These are phyloP conservation scores for Cosmia trapezina DNA, from an alignment of 2,888 invertebrate species.

Conservation along the genomic window DNA sequence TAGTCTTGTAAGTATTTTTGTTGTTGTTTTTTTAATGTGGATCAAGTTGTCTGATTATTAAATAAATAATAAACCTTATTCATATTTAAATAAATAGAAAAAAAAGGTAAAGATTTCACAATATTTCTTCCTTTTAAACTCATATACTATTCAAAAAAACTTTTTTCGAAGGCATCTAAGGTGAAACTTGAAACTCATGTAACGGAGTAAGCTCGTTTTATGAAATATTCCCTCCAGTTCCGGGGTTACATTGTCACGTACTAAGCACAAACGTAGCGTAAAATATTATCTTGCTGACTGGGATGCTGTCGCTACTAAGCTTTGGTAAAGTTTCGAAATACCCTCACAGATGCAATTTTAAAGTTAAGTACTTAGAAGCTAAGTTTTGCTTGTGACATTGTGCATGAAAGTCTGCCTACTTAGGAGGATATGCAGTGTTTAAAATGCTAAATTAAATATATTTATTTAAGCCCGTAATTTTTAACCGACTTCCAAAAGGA, in stretches of 20 bases:
- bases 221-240: conserved; percentile 55
- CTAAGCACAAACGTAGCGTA: conserved; percentile 63
- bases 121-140: too few relatives aligned
- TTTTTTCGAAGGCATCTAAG: conserved; percentile 7
- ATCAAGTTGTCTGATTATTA: too few relatives aligned
- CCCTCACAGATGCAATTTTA: conserved; percentile 25
- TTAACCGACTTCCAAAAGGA: too few relatives aligned
- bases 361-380: neutral
- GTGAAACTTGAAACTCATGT: conserved; percentile 27
- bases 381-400: conserved; percentile 25
- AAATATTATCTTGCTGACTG: conserved; percentile 62
- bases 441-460: neutral
- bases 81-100: neutral
- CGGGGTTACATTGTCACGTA: conserved; percentile 61
- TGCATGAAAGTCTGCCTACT: neutral
- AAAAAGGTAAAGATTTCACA: too few relatives aligned
- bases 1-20: too few relatives aligned
- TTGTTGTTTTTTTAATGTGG: too few relatives aligned
- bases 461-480: neutral
- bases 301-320: conserved; percentile 27
- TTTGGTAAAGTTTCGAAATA: conserved; percentile 42
- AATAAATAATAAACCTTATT: too few relatives aligned
- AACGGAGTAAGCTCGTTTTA: conserved; percentile 57
- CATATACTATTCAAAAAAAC: neutral
- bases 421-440: neutral